A percentile compares a stretch with the other conserved stretches of the same genome.
Conservation (phyloP, 1,140 invertebrate species). For the Drosophila yakuba region DNA sequence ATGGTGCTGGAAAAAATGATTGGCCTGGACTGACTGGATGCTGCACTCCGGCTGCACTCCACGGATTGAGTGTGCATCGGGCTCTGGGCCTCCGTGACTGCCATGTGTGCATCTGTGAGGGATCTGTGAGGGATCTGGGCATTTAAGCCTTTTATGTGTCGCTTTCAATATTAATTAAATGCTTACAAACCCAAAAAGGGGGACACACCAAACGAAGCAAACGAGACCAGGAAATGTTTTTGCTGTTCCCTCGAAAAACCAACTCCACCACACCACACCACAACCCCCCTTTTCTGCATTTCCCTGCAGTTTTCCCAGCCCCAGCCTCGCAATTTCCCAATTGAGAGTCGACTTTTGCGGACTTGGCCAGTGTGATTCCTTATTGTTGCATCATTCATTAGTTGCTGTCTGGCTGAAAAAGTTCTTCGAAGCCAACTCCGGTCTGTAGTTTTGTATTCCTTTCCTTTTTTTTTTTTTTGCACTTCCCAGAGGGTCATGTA, state of each 20-base stretch:
- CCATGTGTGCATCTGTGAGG: slow-evolving; percentile 21
- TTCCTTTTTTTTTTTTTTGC: background rate
- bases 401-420: slow-evolving; percentile 45
- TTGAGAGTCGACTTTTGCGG: slow-evolving; percentile 13
- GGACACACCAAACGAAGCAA: slow-evolving; percentile 13
- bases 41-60: slow-evolving; percentile 12
- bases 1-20: slow-evolving; percentile 57
- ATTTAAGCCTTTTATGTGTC: slow-evolving; percentile 62
- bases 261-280: background rate
- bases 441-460: background rate
- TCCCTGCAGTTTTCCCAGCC: background rate
- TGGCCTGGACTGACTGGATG: slow-evolving; percentile 41
- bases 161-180: slow-evolving; percentile 72
- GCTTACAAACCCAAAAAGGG: slow-evolving; percentile 47
- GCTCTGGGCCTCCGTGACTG: slow-evolving; percentile 1
- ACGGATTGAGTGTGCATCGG: slow-evolving; percentile 22
- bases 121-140: slow-evolving; percentile 47
- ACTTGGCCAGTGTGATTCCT: slow-evolving; percentile 19
- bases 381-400: slow-evolving; percentile 51
- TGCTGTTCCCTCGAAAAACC: background rate
- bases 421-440: slow-evolving; percentile 32
- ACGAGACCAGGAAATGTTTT: slow-evolving; percentile 16
- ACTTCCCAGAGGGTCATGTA: slow-evolving; percentile 12
- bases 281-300: background rate
- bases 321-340: background rate